phyloP scores from a whole-genome alignment of 2,113 vertebrate species.

The Taxidea taxus region DNA sequence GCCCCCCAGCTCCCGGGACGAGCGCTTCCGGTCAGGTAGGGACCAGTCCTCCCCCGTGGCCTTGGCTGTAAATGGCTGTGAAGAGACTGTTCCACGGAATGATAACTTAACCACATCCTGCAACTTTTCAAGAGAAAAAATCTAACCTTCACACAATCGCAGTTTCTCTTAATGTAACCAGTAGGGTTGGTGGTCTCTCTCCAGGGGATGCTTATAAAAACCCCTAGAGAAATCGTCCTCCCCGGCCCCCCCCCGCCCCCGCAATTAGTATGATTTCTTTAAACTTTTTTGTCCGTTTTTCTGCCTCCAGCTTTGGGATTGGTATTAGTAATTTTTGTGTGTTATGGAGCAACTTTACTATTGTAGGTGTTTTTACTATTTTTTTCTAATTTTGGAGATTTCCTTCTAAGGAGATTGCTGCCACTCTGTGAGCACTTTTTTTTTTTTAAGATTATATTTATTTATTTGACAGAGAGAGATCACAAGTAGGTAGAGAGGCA shows the following conservation, averaged over 20 bases:
- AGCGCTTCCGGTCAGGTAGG: constrained; percentile 96
- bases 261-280: not conserved
- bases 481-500: too few species aligned
- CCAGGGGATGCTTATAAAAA: not conserved
- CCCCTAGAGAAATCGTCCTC: not conserved
- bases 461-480: too few species aligned
- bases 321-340: not conserved
- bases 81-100: not conserved
- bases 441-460: too few species aligned
- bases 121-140: not conserved
- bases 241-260: too few species aligned
- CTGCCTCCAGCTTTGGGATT: not conserved
- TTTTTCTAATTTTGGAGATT: constrained; percentile 2
- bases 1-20: constrained; percentile 90
- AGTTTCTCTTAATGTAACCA: not conserved
- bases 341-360: not conserved
- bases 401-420: not conserved
- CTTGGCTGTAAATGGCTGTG: not conserved
- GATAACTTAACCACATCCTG: not conserved
- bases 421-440: not conserved
- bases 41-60: too few species aligned
- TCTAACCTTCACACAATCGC: not conserved
- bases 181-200: not conserved
- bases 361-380: not conserved
- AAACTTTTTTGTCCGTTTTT: not conserved